Conservation (phyloP, 2,797 vertebrate genomes). For the Peromyscus eremicus region DNA sequence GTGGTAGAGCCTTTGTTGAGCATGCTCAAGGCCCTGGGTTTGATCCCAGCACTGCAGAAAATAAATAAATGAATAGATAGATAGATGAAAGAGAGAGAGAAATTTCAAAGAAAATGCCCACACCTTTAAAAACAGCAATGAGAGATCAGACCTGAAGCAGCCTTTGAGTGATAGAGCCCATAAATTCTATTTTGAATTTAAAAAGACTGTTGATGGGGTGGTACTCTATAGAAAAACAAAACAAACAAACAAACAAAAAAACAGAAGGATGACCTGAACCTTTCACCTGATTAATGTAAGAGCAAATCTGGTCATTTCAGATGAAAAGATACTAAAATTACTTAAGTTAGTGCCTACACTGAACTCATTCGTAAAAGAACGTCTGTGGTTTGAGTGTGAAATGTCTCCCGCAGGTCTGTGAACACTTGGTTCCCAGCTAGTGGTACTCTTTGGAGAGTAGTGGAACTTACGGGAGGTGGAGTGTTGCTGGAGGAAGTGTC, state of each 20-base stretch:
- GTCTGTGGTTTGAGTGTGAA: not conserved
- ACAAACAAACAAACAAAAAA: no score
- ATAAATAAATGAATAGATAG: not conserved
- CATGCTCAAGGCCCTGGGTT: not conserved
- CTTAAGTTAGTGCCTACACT: conserved; percentile 73
- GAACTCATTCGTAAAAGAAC: conserved; percentile 81
- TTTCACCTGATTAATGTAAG: conserved; percentile 82
- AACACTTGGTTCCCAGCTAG: not conserved
- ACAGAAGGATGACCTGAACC: conserved; percentile 77
- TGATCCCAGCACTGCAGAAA: not conserved
- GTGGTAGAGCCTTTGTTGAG: not conserved
- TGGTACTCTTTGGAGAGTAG: not conserved
- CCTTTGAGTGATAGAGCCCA: not conserved
- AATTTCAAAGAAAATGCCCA: not conserved
- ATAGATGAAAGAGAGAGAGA: not conserved
- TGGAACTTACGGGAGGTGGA: not conserved
- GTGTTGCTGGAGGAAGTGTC: not conserved
- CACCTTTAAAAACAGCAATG: not conserved
- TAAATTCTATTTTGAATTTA: conserved; percentile 62
- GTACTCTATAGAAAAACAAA: conserved; percentile 66
- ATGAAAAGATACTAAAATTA: conserved; percentile 80
- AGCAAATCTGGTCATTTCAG: conserved; percentile 77
- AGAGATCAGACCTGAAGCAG: not conserved
- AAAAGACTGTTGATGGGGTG: conserved; percentile 60
- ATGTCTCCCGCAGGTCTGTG: not conserved